Evolutionary conservation across 2,888 invertebrate genomes (phyloP), one percentile per base, ranked within the genome.

Genomic region (Clostera curtula): DNA sequence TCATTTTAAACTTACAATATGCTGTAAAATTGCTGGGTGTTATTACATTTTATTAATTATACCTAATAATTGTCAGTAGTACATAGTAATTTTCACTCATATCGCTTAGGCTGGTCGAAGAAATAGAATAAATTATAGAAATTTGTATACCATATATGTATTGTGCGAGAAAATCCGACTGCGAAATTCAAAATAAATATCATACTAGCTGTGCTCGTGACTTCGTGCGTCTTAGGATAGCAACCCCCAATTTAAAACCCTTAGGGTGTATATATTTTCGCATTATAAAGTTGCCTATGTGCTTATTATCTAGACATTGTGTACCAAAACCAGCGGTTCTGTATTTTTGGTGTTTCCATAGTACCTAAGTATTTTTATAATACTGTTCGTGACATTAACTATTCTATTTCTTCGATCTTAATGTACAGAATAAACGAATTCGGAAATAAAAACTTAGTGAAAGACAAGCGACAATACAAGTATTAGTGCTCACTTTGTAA

Each of bases 381-480:
- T 3, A 10, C 8, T 9, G n/a, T 18, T n/a, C 18, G 9, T 18
- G 18, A 2, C 2, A 8, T 18, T 19, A 6, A 2, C 11, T 11
- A 29, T 43, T 31, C 33, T 37, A 37, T 36, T 49, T 45, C 24
- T 24, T 31, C 31, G 36, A 34, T 37, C 16, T 5, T 7, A n/a
- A 12, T 57, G 52, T 62, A 62, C 49, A 59, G 51, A 43, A 35
- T 45, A 39, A 43, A 43, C 43, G 42, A n/a, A n/a, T 56, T 52
- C 55, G 48, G 49, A 49, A 29, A 39, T 46, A 49, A 54, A 48
- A 59, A 53, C 47, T 56, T 44, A 47, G 40, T 49, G 59, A 56
- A 66, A 61, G 67, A 71, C 61, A 61, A 56, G 53, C 67, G 77
- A 77, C 77, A 77, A 77, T 77, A 77, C 72, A 62, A 49, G 50